phyloP scores from a whole-genome alignment of 2,797 vertebrate species.

The Stomatorhinus walkeri region DNA sequence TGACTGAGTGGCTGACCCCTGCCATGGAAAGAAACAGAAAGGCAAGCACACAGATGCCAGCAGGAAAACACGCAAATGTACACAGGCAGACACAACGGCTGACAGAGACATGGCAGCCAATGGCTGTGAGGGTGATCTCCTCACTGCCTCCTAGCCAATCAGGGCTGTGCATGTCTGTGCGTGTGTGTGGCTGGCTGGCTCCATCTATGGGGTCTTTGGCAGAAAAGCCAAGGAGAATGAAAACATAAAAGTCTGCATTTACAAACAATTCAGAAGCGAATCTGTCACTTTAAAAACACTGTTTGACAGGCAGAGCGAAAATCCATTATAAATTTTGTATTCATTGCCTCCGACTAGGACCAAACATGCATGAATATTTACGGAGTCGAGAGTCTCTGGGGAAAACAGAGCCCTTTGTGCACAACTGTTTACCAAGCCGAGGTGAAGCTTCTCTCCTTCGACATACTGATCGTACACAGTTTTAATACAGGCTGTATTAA shows the following conservation, averaged over 20 bases:
- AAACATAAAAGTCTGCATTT: neutral
- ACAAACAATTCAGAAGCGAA: neutral
- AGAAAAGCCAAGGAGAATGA: neutral
- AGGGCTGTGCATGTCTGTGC: neutral
- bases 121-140: neutral
- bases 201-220: neutral
- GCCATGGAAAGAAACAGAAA: neutral
- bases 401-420: neutral
- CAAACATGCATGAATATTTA: conserved; percentile 6
- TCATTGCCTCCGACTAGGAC: neutral
- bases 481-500: neutral
- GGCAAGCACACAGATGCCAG: neutral
- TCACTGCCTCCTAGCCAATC: neutral
- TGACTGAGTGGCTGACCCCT: neutral
- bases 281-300: neutral
- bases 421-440: neutral
- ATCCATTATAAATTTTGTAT: neutral
- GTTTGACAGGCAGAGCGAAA: neutral
- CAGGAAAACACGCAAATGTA: neutral
- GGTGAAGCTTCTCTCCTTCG: neutral
- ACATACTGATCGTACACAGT: neutral
- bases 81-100: neutral
- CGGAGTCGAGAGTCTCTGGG: neutral
- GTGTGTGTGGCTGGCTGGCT: neutral
- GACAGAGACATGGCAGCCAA: neutral